Percentiles rank a stretch among this genome's conserved stretches.
These are phyloP conservation scores for Pachycephus smyrnensis DNA, from an alignment of 2,888 invertebrate species.

Conservation along the genomic window DNA sequence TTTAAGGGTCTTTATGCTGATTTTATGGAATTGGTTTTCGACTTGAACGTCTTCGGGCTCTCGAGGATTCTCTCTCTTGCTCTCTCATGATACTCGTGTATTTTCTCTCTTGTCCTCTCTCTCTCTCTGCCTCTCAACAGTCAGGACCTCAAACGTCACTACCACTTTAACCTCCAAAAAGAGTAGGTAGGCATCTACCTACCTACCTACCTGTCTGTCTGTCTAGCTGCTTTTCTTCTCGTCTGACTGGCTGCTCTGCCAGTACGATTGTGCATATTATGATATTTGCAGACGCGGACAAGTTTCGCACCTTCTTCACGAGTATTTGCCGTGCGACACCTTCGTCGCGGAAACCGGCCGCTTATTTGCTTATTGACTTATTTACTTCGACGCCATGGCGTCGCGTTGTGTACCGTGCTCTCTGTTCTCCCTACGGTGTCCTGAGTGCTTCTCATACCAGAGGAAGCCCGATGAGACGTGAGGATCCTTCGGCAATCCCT, in stretches of 20 bases:
- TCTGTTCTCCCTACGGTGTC: conserved; percentile 16
- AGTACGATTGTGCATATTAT: conserved; percentile 36
- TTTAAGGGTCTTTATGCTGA: conserved; percentile 30
- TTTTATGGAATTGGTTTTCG: conserved; percentile 33
- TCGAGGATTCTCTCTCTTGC: conserved; percentile 9
- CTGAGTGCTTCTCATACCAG: neutral
- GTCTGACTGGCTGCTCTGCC: conserved; percentile 1
- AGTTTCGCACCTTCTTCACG: conserved; percentile 58
- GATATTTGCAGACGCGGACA: conserved; percentile 53
- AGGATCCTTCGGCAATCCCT: neutral
- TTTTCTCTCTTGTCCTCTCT: conserved; percentile 12
- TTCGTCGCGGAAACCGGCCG: conserved; percentile 48
- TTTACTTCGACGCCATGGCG: conserved; percentile 1
- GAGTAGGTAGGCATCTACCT: conserved; percentile 2
- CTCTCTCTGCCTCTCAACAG: conserved; percentile 8
- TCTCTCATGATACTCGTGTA: neutral
- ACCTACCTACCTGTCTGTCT: conserved; percentile 13
- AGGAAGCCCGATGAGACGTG: neutral
- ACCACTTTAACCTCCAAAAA: conserved; percentile 5
- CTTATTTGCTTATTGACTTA: conserved; percentile 60
- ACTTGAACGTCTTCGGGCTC: conserved; percentile 7
- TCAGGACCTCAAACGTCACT: conserved; percentile 9
- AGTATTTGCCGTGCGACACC: conserved; percentile 61
- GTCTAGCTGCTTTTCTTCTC: conserved; percentile 10
- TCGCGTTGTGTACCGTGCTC: conserved; percentile 33